Base-by-base conservation (phyloP, 2,113 vertebrate species). In the Labrus mixtus region DNA sequence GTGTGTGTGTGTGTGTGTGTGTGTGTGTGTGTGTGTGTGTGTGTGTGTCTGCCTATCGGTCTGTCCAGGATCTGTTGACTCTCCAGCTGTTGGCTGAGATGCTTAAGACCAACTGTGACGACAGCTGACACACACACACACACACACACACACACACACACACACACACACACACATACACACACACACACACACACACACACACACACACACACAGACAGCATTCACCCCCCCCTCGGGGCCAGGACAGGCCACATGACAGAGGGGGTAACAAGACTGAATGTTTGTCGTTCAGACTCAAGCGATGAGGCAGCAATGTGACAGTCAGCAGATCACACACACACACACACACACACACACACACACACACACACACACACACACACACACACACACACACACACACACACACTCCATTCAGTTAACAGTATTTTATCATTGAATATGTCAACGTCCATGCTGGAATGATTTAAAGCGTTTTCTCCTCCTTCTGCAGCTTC, bases 301-400 rank as follows among this genome's bases (percentile, higher is more conserved):
- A 48, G n/a, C 60, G 54, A 50, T 20, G 43, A 41, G 33, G 56
- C 57, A 64, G 25, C 59, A 70, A 33, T 82, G 76, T 90, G 90
- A 89, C 84, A 43, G 76, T 90, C 86, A 88, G 86, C 86, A 86
- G 84, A 68, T 79, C 71, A 2, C 70, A 16, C 33, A 59, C 53
- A 70, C 76, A 19, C 16, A 48, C 16, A 19, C 46, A 45, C 43
- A 45, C 43, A 13, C 43, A 45, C 43, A 13, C 43, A 45, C 43
- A 45, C 43, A 45, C 43, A 45, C 43, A 45, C 43, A 45, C 43
- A 45, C 43, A 45, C 43, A 45, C 43, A 45, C 71, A 2, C 70
- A 16, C 33, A 59, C 53, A 70, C 76, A 19, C 16, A 48, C 16
- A 19, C 46, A 45, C 43, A 45, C 43, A 13, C 43, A 45, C 43